These are phyloP conservation scores for Eucera pruinosa DNA, from an alignment of 2,888 invertebrate species.

Conservation along the genomic window DNA sequence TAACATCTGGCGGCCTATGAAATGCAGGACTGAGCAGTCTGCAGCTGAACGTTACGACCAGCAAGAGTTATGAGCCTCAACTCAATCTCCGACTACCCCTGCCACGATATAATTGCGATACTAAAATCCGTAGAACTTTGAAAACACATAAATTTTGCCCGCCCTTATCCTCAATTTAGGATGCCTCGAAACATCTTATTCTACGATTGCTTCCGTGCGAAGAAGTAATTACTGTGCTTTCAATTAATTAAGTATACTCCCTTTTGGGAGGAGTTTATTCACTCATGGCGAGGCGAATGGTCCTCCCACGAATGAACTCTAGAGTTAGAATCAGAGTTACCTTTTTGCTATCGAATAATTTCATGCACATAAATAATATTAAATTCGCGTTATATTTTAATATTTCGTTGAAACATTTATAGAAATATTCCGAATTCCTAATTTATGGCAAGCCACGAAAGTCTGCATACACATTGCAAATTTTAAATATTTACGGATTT, in stretches of 20 bases:
- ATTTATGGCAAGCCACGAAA: too few relatives aligned
- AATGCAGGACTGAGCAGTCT: constrained; percentile 78
- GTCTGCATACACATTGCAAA: too few relatives aligned
- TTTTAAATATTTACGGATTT: too few relatives aligned
- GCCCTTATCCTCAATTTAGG: constrained; percentile 9
- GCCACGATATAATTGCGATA: constrained; percentile 74
- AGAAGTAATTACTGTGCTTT: not conserved
- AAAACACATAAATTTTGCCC: constrained; percentile 56
- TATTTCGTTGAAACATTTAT: too few relatives aligned
- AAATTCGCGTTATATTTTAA: too few relatives aligned
- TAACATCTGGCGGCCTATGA: constrained; percentile 81
- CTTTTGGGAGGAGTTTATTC: not conserved
- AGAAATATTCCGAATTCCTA: too few relatives aligned
- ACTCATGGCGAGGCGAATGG: too few relatives aligned
- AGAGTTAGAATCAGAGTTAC: too few relatives aligned
- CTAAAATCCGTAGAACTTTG: constrained; percentile 69
- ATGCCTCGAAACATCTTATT: not conserved
- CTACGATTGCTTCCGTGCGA: not conserved
- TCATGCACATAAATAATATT: too few relatives aligned
- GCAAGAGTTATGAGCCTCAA: constrained; percentile 78
- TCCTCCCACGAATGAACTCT: too few relatives aligned
- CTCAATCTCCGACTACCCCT: constrained; percentile 75
- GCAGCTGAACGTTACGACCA: constrained; percentile 80
- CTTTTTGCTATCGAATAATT: too few relatives aligned
- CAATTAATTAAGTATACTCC: not conserved